Base-by-base conservation (phyloP, 2,797 vertebrate species). In the Buphagus erythrorhynchus region DNA sequence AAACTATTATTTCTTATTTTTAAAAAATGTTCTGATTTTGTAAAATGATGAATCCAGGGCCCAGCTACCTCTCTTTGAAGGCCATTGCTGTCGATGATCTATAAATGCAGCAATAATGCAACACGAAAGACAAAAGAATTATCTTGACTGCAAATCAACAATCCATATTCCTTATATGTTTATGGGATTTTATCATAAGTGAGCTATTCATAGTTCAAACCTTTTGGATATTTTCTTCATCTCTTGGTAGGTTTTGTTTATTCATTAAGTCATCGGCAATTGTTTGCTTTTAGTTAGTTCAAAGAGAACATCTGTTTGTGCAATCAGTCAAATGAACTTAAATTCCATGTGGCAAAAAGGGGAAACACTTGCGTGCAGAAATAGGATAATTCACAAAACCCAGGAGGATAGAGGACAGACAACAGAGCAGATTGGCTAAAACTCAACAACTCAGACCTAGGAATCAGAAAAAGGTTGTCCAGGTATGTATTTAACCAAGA, bases 281-380 rank as follows among this genome's bases (percentile, higher is more conserved):
- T 82, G 81, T 77, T 87, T 52, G 65, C 85, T 79, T 84, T 87
- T 69, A 62, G 33, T 66, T 46, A 83, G 68, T 80, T 88, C 77
- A 87, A 59, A 88, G 46, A 73, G 68, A 94, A 78, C 88, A 92
- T 94, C 88, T 88, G 81, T 67, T 88, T 66, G 38, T 82, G 73
- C 52, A 72, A 52, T 80, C 77, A 90, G 85, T 57, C 59, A 95
- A 83, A 95, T 42, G 33, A 83, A 89, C 59, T 86, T 69, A 54
- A 91, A 86, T 80, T 91, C 80, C 73, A 46, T 24, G 36, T 63
- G 72, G 75, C 72, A 93, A 2, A 42, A 79, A 91, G 48, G 17
- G 28, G 77, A 83, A 94, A 84, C 43, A 62, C 26, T 90, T 4
- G 2, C 15, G 31, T 6, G 16, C 78, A 91, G 68, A 78, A 81